Evolutionary conservation across 2,888 invertebrate species (phyloP).

Genomic region (Lampropteryx suffumata): DNA sequence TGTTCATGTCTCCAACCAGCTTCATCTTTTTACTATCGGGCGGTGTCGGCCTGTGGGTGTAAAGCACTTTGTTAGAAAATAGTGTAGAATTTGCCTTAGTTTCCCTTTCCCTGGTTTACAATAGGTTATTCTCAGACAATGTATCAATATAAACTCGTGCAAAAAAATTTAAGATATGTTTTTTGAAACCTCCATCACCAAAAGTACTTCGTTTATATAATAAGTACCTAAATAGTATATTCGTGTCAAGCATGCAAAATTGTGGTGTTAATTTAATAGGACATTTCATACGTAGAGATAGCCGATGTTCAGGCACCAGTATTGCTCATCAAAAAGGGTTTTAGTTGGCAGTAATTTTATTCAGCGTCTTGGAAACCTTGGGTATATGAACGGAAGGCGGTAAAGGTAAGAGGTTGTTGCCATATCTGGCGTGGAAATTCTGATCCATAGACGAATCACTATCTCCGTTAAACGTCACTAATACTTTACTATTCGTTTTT

Average conservation of each 20-base stretch:
- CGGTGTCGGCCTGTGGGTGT: conserved; percentile 52
- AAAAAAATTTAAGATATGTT: neutral
- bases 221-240: neutral
- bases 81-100: neutral
- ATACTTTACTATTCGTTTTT: conserved; percentile 41
- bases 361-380: conserved; percentile 62
- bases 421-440: conserved; percentile 76
- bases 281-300: conserved; percentile 26
- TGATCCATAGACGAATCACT: conserved; percentile 66
- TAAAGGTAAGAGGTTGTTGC: conserved; percentile 74
- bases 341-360: conserved; percentile 46
- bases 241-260: conserved; percentile 21
- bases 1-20: conserved; percentile 15
- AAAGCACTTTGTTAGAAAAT: conserved; percentile 14
- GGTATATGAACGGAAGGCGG: conserved; percentile 75
- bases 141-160: conserved; percentile 3
- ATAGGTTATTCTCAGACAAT: too few relatives aligned
- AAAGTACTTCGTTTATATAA: neutral
- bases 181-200: conserved; percentile 6
- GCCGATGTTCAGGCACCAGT: conserved; percentile 13
- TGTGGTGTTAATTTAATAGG: conserved; percentile 21
- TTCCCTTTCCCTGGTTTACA: too few relatives aligned
- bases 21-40: conserved; percentile 33
- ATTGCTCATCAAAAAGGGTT: conserved; percentile 4
- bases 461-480: conserved; percentile 43